Evolutionary conservation across 2,797 vertebrate genomes (phyloP), one percentile per base, ranked within the genome.

Genomic region (Cottoperca gobio): DNA sequence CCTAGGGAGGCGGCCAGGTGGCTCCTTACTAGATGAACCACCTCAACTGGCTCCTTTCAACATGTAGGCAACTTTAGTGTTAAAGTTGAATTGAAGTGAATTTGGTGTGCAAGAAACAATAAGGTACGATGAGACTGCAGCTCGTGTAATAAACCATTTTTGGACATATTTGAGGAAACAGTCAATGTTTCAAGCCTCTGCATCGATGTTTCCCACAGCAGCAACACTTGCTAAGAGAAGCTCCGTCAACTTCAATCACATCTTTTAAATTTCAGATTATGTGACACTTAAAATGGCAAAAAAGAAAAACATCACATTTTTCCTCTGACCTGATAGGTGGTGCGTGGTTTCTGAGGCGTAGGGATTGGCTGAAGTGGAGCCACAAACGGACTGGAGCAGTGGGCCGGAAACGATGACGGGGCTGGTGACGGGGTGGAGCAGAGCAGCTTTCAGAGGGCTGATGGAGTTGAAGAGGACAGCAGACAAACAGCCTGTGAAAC

Each of bases 401-500:
- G 87, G 92, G 5, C 97, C 97, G 0, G 88, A 95, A 43, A 98
- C 67, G 2, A 74, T 87, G 64, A 97, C 73, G 0, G 95, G 93
- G 73, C 93, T 94, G 58, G 89, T 89, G 84, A 84, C 91, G 3
- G 94, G 89, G 54, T 94, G 93, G 3, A 95, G 89, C 77, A 99
- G 88, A 0, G 96, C 96, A 1, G 95, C 95, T 81, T 98, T 99
- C 88, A 99, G 92, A 21, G 97, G 97, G 72, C 96, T 93, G 84
- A 98, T 80, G 52, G 95, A 94, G 92, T 97, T 97, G 79, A 99
- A 96, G 88, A 95, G 96, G 73, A 99, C 95, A 0, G 95, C 94
- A 3, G 97, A 98, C 28, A 99, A 94, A 73, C 98, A 99, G 74
- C 98, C 98, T 2, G 88, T 91, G 90, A 97, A 99, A 60, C 98